Evolutionary conservation across 2,113 vertebrate genomes (phyloP), one percentile per base, ranked within the genome.

Genomic region (Greenwoodochromis staneri): DNA sequence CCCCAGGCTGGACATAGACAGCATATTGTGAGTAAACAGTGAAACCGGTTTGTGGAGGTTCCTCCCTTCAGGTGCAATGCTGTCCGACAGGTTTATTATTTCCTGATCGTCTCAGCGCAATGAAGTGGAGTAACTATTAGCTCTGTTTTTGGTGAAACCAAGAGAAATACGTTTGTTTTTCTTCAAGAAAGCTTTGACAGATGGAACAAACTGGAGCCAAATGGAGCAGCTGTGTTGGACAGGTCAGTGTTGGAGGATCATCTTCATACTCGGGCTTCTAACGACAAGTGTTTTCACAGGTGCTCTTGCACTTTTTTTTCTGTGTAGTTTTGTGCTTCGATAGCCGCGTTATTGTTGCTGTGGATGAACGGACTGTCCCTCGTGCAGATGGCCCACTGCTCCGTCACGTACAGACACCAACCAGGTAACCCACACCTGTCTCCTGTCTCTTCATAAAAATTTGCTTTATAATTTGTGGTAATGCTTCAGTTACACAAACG

Each of bases 1-100:
- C 11, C 12, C 8, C 63, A 14, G 7, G 36, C 5, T 21, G 63
- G 0, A 19, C 9, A 76, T 45, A 45, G 8, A 42, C 40, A 0
- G 24, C 5, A 40, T 17, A 42, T 17, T 17, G 16, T 17, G 40
- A 76, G 36, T 2, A 14, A 34, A 21, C 21, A 38, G 59, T 49
- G 24, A 78, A 27, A 17, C 69, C 17, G 83, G 89, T 63, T 83
- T 54, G 38, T 31, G 24, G 24, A 13, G 83, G 73, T 27, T 27
- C 88, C 89, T 61, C 84, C 92, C 89, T 90, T 16, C 34, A 13
- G 38, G 24, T 80, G 88, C 17, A 86, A 96, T 96, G 95, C 38
- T 51, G 95, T 73, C 87, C 34, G 92, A 95, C 96, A 81, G 95
- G 95, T 96, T 95, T 92, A 54, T 24, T 45, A 8, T 24, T 59